Percentiles rank a stretch among this genome's conserved stretches.
Evolutionary conservation across 1,140 invertebrate genomes (phyloP).

Genomic region (Mylabris phalerata): DNA sequence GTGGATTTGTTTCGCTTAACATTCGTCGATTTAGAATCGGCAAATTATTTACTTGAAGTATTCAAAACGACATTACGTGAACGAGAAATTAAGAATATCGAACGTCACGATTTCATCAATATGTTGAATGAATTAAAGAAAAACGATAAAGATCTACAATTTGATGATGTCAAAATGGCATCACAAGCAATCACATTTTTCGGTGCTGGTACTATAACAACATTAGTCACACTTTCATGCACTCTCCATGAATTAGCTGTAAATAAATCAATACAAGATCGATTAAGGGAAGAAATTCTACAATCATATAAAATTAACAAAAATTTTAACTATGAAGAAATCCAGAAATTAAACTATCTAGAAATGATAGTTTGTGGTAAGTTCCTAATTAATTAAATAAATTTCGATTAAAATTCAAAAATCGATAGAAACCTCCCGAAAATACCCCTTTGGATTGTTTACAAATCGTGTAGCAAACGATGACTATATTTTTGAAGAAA

Average conservation of each 20-base stretch:
- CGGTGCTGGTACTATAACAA: slow-evolving; percentile 59
- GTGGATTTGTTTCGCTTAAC: slow-evolving; percentile 22
- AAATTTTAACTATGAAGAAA: slow-evolving; percentile 48
- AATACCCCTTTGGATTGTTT: slow-evolving; percentile 9
- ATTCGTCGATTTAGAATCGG: slow-evolving; percentile 18
- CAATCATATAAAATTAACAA: slow-evolving; percentile 43
- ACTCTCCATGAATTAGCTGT: slow-evolving; percentile 52
- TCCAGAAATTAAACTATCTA: slow-evolving; percentile 49
- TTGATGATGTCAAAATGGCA: slow-evolving; percentile 22
- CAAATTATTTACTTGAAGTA: slow-evolving; percentile 27
- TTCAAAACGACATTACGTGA: slow-evolving; percentile 29
- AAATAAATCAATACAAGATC: slow-evolving; percentile 54
- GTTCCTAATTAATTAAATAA: slow-evolving; percentile 17
- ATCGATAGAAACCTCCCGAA: slow-evolving; percentile 5
- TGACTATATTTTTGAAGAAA: slow-evolving; percentile 46
- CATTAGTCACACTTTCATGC: slow-evolving; percentile 50
- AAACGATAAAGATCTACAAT: slow-evolving; percentile 2
- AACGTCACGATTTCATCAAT: slow-evolving; percentile 49
- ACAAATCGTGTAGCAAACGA: slow-evolving; percentile 3
- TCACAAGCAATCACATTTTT: slow-evolving; percentile 42
- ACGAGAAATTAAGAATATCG: slow-evolving; percentile 30
- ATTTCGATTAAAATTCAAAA: background rate
- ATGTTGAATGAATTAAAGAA: slow-evolving; percentile 48
- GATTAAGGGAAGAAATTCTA: slow-evolving; percentile 51
- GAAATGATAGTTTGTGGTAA: slow-evolving; percentile 49